Conservation (phyloP, 2,888 invertebrate species). For the Tetragonula carbonaria region DNA sequence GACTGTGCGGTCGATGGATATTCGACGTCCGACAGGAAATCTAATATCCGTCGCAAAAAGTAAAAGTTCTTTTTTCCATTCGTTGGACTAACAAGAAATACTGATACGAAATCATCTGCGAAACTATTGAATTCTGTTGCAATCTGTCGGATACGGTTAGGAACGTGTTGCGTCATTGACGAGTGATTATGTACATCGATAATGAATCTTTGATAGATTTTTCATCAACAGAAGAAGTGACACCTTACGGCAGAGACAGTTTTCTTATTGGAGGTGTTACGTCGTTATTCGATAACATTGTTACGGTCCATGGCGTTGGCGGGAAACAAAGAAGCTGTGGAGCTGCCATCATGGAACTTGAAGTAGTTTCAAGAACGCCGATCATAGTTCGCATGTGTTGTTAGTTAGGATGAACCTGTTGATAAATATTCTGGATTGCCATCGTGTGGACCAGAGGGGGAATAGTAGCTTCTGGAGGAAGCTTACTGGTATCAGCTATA, state of each 20-base stretch:
- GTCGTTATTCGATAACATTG: neutral
- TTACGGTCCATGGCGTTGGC: conserved; percentile 19
- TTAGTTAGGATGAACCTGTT: conserved; percentile 14
- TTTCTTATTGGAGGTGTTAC: neutral
- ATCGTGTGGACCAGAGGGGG: conserved; percentile 1
- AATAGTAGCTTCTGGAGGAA: neutral
- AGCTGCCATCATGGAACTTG: conserved; percentile 18
- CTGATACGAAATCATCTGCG: neutral
- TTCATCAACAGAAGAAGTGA: conserved; percentile 17
- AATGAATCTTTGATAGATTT: conserved; percentile 13
- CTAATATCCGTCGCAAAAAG: conserved; percentile 4
- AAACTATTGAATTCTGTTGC: neutral
- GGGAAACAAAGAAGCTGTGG: conserved; percentile 1
- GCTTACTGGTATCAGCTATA: conserved; percentile 25
- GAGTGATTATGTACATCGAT: conserved; percentile 5
- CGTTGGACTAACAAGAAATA: neutral
- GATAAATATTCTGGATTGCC: conserved; percentile 4
- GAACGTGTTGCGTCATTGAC: conserved; percentile 17
- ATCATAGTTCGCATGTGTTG: neutral
- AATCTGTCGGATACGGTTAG: conserved; percentile 39
- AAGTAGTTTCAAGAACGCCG: neutral
- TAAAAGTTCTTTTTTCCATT: neutral
- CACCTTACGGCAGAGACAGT: conserved; percentile 19
- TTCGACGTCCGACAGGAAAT: no score
- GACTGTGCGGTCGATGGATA: no score